Evolutionary conservation across 2,113 vertebrate genomes (phyloP).

Genomic region (Amphilophus citrinellus): DNA sequence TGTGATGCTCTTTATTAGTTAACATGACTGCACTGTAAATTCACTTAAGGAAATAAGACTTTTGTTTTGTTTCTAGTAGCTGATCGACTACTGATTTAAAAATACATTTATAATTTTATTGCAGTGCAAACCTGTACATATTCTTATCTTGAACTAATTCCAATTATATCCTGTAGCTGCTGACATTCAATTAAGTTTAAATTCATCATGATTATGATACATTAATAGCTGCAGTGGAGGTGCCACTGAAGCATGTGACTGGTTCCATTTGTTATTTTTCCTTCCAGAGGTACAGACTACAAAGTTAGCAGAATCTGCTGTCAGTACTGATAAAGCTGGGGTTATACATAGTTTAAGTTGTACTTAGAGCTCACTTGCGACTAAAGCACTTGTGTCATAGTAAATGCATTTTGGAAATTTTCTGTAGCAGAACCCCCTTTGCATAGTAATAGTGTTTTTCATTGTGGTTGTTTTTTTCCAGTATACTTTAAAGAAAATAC

Average conservation of each 20-base stretch:
- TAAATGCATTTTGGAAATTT: neutral
- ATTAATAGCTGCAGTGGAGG: neutral
- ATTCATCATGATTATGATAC: neutral
- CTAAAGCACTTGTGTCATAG: neutral
- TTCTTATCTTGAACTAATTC: neutral
- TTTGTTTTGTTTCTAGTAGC: neutral
- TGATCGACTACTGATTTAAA: neutral
- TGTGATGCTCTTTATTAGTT: neutral
- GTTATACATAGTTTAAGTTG: neutral
- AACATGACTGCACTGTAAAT: neutral
- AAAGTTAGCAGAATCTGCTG: conserved; percentile 4
- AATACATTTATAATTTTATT: neutral
- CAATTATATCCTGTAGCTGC: neutral
- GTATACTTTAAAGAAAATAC: neutral
- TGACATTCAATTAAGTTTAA: neutral
- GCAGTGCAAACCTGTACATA: neutral
- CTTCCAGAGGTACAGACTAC: neutral
- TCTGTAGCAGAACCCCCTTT: neutral
- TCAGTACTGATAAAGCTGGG: neutral
- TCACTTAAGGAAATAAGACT: neutral
- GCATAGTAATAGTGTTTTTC: neutral
- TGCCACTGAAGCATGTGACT: neutral
- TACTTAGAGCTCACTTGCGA: neutral
- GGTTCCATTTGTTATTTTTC: conserved; percentile 11
- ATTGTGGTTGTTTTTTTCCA: neutral